These are phyloP conservation scores for Thermophis baileyi DNA, from an alignment of 2,113 vertebrate genomes.

Conservation along the genomic window DNA sequence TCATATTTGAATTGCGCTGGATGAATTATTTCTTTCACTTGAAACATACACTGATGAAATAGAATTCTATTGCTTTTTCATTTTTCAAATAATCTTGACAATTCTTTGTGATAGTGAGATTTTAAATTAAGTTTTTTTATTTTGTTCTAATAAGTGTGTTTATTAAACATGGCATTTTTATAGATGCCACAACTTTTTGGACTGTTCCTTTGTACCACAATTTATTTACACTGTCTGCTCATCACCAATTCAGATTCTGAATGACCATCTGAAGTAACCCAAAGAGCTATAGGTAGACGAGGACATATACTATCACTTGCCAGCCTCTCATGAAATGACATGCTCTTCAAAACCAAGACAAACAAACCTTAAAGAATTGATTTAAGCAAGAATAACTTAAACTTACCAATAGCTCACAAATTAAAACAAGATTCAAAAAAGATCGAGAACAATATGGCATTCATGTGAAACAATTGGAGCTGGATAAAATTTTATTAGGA, in stretches of 20 bases:
- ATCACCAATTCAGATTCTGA: background rate
- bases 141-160: background rate
- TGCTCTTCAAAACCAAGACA: background rate
- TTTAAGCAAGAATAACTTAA: background rate
- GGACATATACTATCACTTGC: background rate
- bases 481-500: no score
- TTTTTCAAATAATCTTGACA: background rate
- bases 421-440: no score
- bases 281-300: background rate
- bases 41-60: background rate
- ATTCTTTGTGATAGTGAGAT: background rate
- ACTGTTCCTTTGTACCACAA: background rate
- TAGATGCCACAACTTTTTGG: background rate
- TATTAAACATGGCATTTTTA: background rate
- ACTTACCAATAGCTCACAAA: conserved; percentile 89
- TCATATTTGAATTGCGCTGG: background rate
- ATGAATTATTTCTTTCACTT: background rate
- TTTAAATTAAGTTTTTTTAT: background rate
- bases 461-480: no score
- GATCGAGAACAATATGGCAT: no score
- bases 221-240: background rate
- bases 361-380: background rate
- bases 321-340: background rate
- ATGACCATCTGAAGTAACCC: background rate
- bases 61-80: background rate